phyloP scores from a whole-genome alignment of 2,888 invertebrate species.

The Drosophila affinis region DNA sequence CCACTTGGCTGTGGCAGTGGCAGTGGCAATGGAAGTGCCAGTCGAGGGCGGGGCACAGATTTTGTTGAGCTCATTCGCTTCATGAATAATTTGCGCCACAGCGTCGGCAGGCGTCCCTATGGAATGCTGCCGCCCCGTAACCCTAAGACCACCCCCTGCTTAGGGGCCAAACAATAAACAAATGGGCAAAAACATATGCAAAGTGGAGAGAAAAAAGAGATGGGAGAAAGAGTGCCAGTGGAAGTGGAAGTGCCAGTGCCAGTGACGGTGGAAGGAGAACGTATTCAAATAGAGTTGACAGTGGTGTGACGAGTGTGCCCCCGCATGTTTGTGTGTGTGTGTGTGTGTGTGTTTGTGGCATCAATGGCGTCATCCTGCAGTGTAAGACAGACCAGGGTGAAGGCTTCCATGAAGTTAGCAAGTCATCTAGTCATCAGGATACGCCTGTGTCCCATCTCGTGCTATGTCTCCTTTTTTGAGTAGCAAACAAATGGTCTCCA shows the following conservation, averaged over 20 bases:
- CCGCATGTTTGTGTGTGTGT: background rate
- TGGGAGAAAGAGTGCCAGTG: background rate
- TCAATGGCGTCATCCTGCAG: conserved; percentile 69
- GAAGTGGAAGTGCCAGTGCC: no score
- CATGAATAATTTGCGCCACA: conserved; percentile 77
- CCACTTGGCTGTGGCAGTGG: conserved; percentile 64
- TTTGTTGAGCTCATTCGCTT: conserved; percentile 76
- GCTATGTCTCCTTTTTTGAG: conserved; percentile 34
- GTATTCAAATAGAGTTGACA: conserved; percentile 69
- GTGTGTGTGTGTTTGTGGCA: conserved; percentile 63
- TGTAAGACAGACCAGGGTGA: background rate
- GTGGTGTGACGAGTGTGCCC: conserved; percentile 48
- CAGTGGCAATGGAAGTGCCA: background rate
- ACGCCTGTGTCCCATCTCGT: conserved; percentile 38
- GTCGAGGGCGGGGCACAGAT: conserved; percentile 51
- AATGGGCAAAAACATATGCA: conserved; percentile 77
- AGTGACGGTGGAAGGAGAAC: conserved; percentile 6
- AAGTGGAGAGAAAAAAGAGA: conserved; percentile 32
- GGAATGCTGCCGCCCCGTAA: conserved; percentile 24
- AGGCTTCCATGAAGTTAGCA: conserved; percentile 40
- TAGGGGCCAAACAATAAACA: conserved; percentile 69
- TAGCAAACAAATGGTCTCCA: conserved; percentile 69
- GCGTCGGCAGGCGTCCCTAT: conserved; percentile 63
- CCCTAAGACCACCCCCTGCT: conserved; percentile 26
- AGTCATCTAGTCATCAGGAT: conserved; percentile 63